Evolutionary conservation across 2,888 invertebrate genomes (phyloP), one percentile per base, ranked within the genome.

Genomic region (Drosophila kanekoi): DNA sequence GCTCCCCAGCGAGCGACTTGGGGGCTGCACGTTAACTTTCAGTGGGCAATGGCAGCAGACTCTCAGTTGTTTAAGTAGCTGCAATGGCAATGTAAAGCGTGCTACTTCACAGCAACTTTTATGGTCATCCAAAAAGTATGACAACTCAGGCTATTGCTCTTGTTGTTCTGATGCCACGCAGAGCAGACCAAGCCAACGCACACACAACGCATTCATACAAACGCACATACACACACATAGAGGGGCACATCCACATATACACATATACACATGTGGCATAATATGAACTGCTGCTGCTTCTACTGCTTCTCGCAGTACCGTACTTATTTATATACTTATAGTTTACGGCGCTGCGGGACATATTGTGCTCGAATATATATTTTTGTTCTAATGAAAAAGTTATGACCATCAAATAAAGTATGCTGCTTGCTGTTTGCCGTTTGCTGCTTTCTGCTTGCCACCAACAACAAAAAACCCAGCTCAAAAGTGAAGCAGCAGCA

Each of bases 381-480:
- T 88, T 88, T 88, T 88, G 88, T 88, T 85, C 85, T 85, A 85
- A 85, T 85, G 85, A 85, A 85, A 85, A 85, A 85, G 85, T 85
- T 85, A 85, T 85, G 85, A 79, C 88, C 87, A 85, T 85, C 85
- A 88, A 85, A 88, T 85, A 84, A 84, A 84, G 88, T 85, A 84
- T 84, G 80, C 86, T 87, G 87, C 88, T 82, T 79, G 81, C 79
- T 67, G 63, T 53, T 65, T 49, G 60, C 60, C 49, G 44, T 49
- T 49, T 41, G 37, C 56, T 23, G 41, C 16, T 57, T 47, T 32
- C 40, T 41, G 41, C 37, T 48, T 32, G 41, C 23, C 43, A 32
- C 28, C 44, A 45, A 14, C 58, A 68, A 14, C 65, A 65, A 64
- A 51, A 65, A 59, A 53, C 62, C 52, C 72, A 70, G 66, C 81